phyloP scores from a whole-genome alignment of 2,888 invertebrate species.

The Trichacis sp. region DNA sequence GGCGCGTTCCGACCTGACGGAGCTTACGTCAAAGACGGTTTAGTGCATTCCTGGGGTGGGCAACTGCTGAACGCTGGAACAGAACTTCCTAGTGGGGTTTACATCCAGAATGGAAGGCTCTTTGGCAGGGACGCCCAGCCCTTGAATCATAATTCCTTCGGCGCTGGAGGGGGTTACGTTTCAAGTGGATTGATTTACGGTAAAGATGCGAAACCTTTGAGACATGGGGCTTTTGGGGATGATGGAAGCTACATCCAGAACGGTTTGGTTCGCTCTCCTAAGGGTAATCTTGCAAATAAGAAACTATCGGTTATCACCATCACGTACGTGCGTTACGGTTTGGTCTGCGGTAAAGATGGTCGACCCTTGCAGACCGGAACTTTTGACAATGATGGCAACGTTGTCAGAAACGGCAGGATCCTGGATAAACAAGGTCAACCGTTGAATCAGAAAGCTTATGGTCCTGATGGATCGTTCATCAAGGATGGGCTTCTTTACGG shows the following conservation, averaged over 20 bases:
- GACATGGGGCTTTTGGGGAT: conserved; percentile 58
- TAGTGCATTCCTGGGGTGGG: conserved; percentile 63
- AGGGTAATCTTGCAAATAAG: conserved; percentile 56
- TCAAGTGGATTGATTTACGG: conserved; percentile 61
- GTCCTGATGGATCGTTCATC: conserved; percentile 52
- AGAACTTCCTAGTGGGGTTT: conserved; percentile 55
- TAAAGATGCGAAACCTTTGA: conserved; percentile 56
- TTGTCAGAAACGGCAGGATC: conserved; percentile 59
- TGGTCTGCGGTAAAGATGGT: conserved; percentile 58
- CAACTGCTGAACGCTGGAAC: conserved; percentile 59
- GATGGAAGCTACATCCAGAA: conserved; percentile 60
- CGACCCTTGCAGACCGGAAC: conserved; percentile 56
- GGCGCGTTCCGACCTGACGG: conserved; percentile 62
- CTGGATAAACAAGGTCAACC: conserved; percentile 56
- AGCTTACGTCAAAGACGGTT: conserved; percentile 61
- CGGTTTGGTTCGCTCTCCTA: conserved; percentile 55
- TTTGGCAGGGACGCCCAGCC: conserved; percentile 60
- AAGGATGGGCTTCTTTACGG: conserved; percentile 59
- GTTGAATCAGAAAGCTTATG: conserved; percentile 52
- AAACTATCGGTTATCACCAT: conserved; percentile 54
- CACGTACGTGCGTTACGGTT: conserved; percentile 58
- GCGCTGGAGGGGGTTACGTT: conserved; percentile 57
- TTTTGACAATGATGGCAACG: conserved; percentile 58
- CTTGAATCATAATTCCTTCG: conserved; percentile 61
- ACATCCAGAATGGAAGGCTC: conserved; percentile 59